Conservation (phyloP, 2,888 invertebrate species). For the Dicroscelio sp. region DNA sequence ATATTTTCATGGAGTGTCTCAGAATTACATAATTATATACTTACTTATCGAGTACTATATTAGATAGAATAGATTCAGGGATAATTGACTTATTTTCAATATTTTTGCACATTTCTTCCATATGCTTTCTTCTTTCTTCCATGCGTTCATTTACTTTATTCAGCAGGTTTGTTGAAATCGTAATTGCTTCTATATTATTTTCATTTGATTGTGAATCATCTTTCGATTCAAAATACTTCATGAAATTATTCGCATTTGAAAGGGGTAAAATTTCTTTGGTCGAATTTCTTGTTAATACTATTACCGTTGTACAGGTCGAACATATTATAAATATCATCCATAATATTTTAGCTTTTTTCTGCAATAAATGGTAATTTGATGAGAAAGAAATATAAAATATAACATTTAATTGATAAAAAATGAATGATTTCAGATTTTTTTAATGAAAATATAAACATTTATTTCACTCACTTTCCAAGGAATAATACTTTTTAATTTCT, state of each 20-base stretch:
- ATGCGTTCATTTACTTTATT: slow-evolving; percentile 62
- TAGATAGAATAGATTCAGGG: slow-evolving; percentile 79
- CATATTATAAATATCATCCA: slow-evolving; percentile 54
- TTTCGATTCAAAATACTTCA: slow-evolving; percentile 28
- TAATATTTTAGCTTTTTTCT: slow-evolving; percentile 26
- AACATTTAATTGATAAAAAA: not conserved
- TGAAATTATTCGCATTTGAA: slow-evolving; percentile 9
- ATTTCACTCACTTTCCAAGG: too few relatives aligned
- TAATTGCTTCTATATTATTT: not conserved
- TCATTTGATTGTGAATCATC: slow-evolving; percentile 13
- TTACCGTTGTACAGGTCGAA: slow-evolving; percentile 70
- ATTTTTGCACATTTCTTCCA: slow-evolving; percentile 79
- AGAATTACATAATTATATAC: too few relatives aligned
- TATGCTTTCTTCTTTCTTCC: slow-evolving; percentile 72
- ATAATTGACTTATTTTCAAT: slow-evolving; percentile 54
- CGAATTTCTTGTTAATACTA: slow-evolving; percentile 64
- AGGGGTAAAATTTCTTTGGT: slow-evolving; percentile 7
- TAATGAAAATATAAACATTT: too few relatives aligned
- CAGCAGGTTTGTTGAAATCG: not conserved
- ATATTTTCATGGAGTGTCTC: too few relatives aligned
- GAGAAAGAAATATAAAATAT: not conserved
- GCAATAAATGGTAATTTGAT: too few relatives aligned
- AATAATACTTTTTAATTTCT: too few relatives aligned
- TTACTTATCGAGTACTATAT: slow-evolving; percentile 89
- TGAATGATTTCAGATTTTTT: too few relatives aligned